A percentile compares a stretch with the other conserved stretches of the same genome.
These are phyloP conservation scores for Rhabditoides inermis DNA, from an alignment of 2,888 invertebrate species.

Conservation along the genomic window DNA sequence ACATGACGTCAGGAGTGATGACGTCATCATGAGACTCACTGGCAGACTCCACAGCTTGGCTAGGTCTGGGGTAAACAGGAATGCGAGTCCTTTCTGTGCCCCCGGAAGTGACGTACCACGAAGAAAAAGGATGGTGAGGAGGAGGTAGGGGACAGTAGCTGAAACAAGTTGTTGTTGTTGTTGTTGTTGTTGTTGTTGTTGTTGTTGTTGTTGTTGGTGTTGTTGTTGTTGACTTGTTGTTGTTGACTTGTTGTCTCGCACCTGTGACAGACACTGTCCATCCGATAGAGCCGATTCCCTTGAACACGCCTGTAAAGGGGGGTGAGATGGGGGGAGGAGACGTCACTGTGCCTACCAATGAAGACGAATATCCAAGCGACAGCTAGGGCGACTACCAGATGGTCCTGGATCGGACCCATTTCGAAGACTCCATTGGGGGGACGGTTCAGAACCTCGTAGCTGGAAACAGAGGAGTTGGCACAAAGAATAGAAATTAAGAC, in stretches of 20 bases:
- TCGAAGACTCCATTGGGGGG: constrained; percentile 19
- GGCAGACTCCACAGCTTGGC: constrained; percentile 28
- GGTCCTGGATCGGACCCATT: constrained; percentile 63
- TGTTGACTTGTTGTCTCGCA: constrained; percentile 1
- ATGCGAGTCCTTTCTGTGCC: constrained; percentile 39
- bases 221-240: too few relatives aligned
- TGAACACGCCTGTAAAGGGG: background rate
- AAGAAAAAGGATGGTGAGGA: constrained; percentile 43
- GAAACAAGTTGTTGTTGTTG: too few relatives aligned
- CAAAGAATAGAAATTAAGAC: background rate
- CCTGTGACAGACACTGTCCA: constrained; percentile 44
- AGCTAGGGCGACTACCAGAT: constrained; percentile 76
- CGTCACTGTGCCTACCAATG: constrained; percentile 90
- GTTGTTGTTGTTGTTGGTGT: too few relatives aligned
- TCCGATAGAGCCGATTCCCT: constrained; percentile 46
- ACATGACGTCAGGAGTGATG: constrained; percentile 1
- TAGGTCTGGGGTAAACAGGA: constrained; percentile 33
- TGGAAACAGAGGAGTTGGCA: constrained; percentile 13
- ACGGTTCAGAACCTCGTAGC: constrained; percentile 60
- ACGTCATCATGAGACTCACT: constrained; percentile 5
- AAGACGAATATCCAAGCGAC: constrained; percentile 89
- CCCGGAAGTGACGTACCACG: constrained; percentile 47
- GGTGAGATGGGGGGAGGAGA: constrained; percentile 52
- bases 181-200: too few relatives aligned
- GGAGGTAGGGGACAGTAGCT: too few relatives aligned